Evolutionary conservation across 2,113 vertebrate genomes (phyloP), one percentile per base, ranked within the genome.

Genomic region (Corythoichthys haematopterus): DNA sequence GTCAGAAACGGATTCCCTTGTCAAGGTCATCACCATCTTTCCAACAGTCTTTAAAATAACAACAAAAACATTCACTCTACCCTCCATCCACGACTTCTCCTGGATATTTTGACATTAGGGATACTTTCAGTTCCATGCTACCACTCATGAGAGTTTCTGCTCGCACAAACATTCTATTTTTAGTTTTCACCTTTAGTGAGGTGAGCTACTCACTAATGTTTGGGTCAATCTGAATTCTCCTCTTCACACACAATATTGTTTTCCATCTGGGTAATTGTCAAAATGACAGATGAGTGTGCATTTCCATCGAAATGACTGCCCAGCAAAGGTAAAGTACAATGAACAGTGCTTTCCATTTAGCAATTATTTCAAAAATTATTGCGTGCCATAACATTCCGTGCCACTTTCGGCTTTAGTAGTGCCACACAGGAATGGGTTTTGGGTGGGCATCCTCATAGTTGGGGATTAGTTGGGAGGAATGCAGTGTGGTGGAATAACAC

Each of bases 121-220:
- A 38, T 20, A 38, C 14, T 48, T 64, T 76, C 51, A 64, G 8
- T 70, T 67, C 47, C 47, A 16, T 64, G 68, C n/a, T 48, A 40
- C 20, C 20, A 1, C 10, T 7, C 33, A 33, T n/a, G 20, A 70
- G 53, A 62, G 13, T 5, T n/a, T 68, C 12, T 48, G 55, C 16
- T 60, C 43, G 50, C 52, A 65, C 12, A 36, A 20, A 28, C 7
- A 3, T 38, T 64, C 43, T 77, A 36, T 58, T 5, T 77, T 69
- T 65, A 57, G 56, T 69, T 69, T 74, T 76, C 58, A 76, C 70
- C 75, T 80, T 78, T 62, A 76, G 68, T 57, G 43, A 65, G 36
- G 57, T 48, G 35, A 16, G 74, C 50, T 15, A 0, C 61, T 55
- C 0, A 37, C 16, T 38, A 43, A 43, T 20, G 58, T 61, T 43